A percentile compares a stretch with the other conserved stretches of the same genome.
Evolutionary conservation across 1,140 invertebrate genomes (phyloP).

Genomic region (Cepaea nemoralis): DNA sequence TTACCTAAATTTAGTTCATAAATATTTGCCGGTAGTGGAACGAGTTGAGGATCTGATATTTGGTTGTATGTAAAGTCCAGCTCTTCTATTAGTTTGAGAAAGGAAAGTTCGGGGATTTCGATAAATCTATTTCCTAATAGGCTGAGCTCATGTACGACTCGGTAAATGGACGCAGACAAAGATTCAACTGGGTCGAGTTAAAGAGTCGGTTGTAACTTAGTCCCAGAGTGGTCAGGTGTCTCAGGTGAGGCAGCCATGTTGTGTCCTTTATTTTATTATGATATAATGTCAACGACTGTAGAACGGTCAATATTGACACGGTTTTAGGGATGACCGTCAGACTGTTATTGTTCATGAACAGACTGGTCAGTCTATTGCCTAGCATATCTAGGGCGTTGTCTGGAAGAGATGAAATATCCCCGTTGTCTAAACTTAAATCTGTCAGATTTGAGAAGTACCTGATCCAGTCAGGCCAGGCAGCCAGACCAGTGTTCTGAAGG

Average conservation of each 20-base stretch:
- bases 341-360: not conserved
- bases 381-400: not conserved
- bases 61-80: not conserved
- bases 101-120: not conserved
- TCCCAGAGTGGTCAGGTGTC: not conserved
- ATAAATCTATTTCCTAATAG: not conserved
- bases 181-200: not conserved
- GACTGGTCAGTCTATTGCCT: not conserved
- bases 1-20: no score
- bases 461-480: not conserved
- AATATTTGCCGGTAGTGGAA: no score
- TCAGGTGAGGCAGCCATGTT: not conserved
- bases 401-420: not conserved
- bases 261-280: not conserved
- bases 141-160: not conserved
- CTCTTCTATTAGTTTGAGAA: not conserved
- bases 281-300: not conserved
- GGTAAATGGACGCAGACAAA: not conserved
- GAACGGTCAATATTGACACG: not conserved
- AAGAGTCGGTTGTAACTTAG: not conserved
- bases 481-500: not conserved
- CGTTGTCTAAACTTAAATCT: not conserved
- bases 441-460: not conserved
- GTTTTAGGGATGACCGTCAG: not conserved
- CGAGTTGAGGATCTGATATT: not conserved